Evolutionary conservation across 2,888 invertebrate species (phyloP), one percentile per base, ranked within the genome.

Genomic region (Yponomeuta plumbellus): DNA sequence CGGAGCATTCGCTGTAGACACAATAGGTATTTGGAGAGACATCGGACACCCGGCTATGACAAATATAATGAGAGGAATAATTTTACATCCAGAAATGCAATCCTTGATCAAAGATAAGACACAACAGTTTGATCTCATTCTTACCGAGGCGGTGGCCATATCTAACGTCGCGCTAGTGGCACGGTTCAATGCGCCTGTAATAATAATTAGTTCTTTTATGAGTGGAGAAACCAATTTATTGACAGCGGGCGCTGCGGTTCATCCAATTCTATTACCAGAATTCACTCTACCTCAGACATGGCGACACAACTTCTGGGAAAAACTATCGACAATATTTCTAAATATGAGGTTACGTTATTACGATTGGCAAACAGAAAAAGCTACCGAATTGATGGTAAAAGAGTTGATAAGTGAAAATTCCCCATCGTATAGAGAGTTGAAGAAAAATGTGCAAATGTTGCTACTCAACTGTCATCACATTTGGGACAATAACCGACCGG

Each of bases 401-500:
- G 61, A 66, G 61, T 61, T 61, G 8, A 44, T 66, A 44, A 61
- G 66, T 5, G 17, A 61, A 22, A 23, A 52, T 52, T 23, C 61
- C 5, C 66, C 66, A 6, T 23, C 66, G 20, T 22, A 61, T 5
- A 10, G 11, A 11, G 61, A 66, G 21, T 52, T 66, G 13, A 61
- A 44, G 52, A 66, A 66, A 44, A 61, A 22, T 26, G 20, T 61
- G 22, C 44, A 66, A 17, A 67, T 67, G 64, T 4, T 67, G 44
- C 59, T 67, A 34, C 59, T 67, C 6, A 67, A 67, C 22, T 44
- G 20, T 11, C 64, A 69, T 66, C 44, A 64, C 44, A 61, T 66
- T 66, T 66, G 66, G 66, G 66, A 66, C 21, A 66, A 61, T 20
- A 66, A 61, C 61, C 61, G 66, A 17, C 61, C 66, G 17, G 66